Base-by-base conservation (phyloP, 2,888 invertebrate species). In the Drosophila cracens region DNA sequence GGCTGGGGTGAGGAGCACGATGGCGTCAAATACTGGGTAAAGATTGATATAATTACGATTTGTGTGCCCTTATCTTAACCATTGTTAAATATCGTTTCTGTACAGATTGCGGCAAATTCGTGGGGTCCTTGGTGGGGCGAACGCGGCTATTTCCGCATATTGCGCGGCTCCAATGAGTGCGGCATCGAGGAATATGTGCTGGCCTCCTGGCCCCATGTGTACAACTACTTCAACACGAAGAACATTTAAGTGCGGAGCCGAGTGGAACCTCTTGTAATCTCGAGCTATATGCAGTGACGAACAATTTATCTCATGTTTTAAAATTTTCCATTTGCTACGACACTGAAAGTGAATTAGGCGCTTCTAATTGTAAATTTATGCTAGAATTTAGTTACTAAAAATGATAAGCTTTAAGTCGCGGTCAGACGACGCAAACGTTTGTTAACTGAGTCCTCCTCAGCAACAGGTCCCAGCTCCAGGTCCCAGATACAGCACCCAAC, bases 91-190 rank as follows among this genome's bases (percentile, higher is more conserved):
- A 29, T 6, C 16, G 8, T 27, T 29, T 57, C 5, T 11, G 58
- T 68, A 0, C 94, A 99, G 98, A 94, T 97, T 90, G 97, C 96
- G 49, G 97, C 97, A 54, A 99, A 99, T 94, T 98, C 98, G 38
- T 99, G 99, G 99, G 99, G 99, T 11, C 90, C 93, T 0, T 94
- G 95, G 81, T 99, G 99, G 99, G 99, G 99, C 13, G 98, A 99
- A 92, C 94, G 95, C 74, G 99, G 99, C 0, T 96, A 95, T 91
- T 99, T 99, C 95, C 95, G 96, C 70, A 98, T 99, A 85, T 93
- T 95, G 7, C 95, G 97, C 67, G 99, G 99, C 49, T 93, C 91
- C 62, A 97, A 98, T 93, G 98, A 98, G 91, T 97, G 97, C 89
- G 96, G 96, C 80, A 98, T 99, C 90, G 99, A 99, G 92, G 95